Conservation (phyloP, 30 jellyfish, hydroid and myxozoan species). For the Calvadosia cruxmelitensis region DNA sequence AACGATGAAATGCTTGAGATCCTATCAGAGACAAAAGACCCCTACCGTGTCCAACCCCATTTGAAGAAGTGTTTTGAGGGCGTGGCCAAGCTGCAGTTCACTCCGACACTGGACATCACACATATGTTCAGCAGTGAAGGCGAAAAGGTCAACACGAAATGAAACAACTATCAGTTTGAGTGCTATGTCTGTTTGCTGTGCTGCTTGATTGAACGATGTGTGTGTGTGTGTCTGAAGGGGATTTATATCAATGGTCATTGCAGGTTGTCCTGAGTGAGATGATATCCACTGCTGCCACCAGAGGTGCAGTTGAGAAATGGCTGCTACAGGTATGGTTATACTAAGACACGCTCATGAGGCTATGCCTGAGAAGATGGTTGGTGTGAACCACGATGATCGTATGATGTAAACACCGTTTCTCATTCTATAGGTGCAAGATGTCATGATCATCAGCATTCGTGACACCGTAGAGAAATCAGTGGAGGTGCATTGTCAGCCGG, state of each 20-base stretch:
- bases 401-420: too few relatives aligned
- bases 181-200: too few relatives aligned
- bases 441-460: slow-evolving; percentile 74
- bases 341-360: too few relatives aligned
- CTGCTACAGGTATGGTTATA: slow-evolving; percentile 56
- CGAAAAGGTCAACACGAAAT: slow-evolving; percentile 42
- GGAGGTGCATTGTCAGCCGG: too few relatives aligned
- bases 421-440: slow-evolving; percentile 65
- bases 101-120: slow-evolving; percentile 77
- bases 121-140: slow-evolving; percentile 95
- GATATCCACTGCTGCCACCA: slow-evolving; percentile 84
- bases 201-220: too few relatives aligned
- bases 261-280: slow-evolving; percentile 71
- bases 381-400: too few relatives aligned
- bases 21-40: slow-evolving; percentile 88
- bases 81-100: slow-evolving; percentile 86
- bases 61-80: slow-evolving; percentile 97
- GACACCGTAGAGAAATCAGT: slow-evolving; percentile 84
- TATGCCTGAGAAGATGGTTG: too few relatives aligned
- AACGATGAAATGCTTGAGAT: slow-evolving; percentile 94
- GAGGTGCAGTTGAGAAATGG: slow-evolving; percentile 99
- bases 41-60: slow-evolving; percentile 96
- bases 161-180: too few relatives aligned
- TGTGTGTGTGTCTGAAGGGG: too few relatives aligned
- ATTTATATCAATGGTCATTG: not conserved